Evolutionary conservation across 1,140 invertebrate genomes (phyloP).

Genomic region (Riptortus pedestris): DNA sequence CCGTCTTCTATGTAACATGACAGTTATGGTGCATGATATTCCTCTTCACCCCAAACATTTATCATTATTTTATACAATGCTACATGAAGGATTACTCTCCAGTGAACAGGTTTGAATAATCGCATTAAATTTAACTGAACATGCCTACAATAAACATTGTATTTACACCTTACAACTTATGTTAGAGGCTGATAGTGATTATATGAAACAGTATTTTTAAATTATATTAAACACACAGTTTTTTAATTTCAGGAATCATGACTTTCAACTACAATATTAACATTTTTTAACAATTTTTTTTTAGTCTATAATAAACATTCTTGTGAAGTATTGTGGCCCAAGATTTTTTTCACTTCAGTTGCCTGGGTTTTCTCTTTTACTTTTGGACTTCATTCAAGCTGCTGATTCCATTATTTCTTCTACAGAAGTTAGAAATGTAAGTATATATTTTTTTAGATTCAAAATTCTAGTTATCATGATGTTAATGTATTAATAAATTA

Average conservation of each 20-base stretch:
- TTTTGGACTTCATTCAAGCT: slow-evolving; percentile 83
- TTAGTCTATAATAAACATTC: slow-evolving; percentile 49
- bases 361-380: slow-evolving; percentile 74
- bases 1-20: slow-evolving; percentile 63
- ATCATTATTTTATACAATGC: slow-evolving; percentile 73
- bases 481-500: no score
- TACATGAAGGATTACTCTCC: slow-evolving; percentile 63
- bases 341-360: slow-evolving; percentile 77
- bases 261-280: slow-evolving; percentile 21
- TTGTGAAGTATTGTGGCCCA: slow-evolving; percentile 63
- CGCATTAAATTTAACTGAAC: no score
- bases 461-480: no score
- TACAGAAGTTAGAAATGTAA: slow-evolving; percentile 60
- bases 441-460: slow-evolving; percentile 28
- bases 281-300: slow-evolving; percentile 29
- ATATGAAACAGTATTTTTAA: no score
- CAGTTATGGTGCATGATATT: slow-evolving; percentile 49
- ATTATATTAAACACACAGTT: no score
- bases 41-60: slow-evolving; percentile 56
- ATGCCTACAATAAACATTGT: slow-evolving; percentile 13
- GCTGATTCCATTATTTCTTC: slow-evolving; percentile 75
- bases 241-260: not conserved
- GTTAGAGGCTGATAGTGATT: no score
- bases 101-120: slow-evolving; percentile 47
- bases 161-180: no score